Percentiles rank a stretch among this genome's conserved stretches.
Evolutionary conservation across 1,140 invertebrate species (phyloP).

Genomic region (Ruditapes philippinarum): DNA sequence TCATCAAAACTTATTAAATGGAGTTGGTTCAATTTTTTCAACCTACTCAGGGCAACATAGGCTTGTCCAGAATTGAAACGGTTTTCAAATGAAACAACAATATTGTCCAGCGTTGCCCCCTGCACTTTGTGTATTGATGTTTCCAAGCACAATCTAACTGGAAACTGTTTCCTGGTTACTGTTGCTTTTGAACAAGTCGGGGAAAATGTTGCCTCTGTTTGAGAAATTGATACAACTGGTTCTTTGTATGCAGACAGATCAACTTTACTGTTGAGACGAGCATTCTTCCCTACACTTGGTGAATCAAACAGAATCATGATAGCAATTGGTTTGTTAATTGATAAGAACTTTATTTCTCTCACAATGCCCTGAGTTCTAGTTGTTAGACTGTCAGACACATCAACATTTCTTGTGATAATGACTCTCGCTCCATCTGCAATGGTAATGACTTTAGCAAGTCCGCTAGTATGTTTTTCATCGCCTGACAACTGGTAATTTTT

Average conservation of each 20-base stretch:
- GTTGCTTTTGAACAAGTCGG: neutral
- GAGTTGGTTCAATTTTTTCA: neutral
- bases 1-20: neutral
- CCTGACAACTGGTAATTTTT: neutral
- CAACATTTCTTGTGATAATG: conserved; percentile 51
- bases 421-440: conserved; percentile 39
- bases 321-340: neutral
- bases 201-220: neutral
- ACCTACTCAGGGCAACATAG: neutral
- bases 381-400: conserved; percentile 34
- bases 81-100: neutral
- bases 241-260: neutral
- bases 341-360: neutral
- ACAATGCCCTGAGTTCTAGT: neutral
- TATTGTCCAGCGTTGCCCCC: neutral
- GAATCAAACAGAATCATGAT: neutral
- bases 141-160: neutral
- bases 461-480: neutral
- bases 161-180: neutral
- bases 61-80: neutral
- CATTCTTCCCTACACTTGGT: neutral
- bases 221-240: neutral
- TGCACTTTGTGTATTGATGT: neutral
- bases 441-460: neutral
- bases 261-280: neutral